Evolutionary conservation across 2,113 vertebrate genomes (phyloP).

Genomic region (Acanthochromis polyacanthus): DNA sequence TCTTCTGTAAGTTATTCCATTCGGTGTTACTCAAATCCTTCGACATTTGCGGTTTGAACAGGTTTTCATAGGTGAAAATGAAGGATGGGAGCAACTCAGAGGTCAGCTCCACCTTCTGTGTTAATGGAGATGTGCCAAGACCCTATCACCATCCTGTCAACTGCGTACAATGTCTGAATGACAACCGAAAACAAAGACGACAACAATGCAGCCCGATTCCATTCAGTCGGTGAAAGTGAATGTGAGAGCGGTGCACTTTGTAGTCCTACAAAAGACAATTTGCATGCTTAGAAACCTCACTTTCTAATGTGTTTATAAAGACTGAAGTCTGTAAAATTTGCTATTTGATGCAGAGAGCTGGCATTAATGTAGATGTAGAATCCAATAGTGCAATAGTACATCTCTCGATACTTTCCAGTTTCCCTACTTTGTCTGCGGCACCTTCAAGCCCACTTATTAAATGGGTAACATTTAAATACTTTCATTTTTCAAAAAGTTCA

Average conservation of each 20-base stretch:
- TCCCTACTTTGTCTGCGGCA: background rate
- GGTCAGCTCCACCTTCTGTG: slow-evolving; percentile 61
- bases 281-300: slow-evolving; percentile 8
- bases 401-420: background rate
- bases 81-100: slow-evolving; percentile 51
- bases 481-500: no score
- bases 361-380: background rate
- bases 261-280: slow-evolving; percentile 22
- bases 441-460: background rate
- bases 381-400: background rate
- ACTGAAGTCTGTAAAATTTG: slow-evolving; percentile 1
- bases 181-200: slow-evolving; percentile 62
- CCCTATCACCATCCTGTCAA: slow-evolving; percentile 72
- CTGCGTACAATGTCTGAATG: slow-evolving; percentile 69
- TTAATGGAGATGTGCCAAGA: slow-evolving; percentile 74
- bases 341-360: background rate
- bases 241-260: slow-evolving; percentile 30
- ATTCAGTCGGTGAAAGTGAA: slow-evolving; percentile 41
- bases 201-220: slow-evolving; percentile 53
- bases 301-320: background rate
- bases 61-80: slow-evolving; percentile 45
- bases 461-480: background rate
- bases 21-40: background rate
- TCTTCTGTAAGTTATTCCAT: slow-evolving; percentile 21
- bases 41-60: slow-evolving; percentile 27